Base-by-base conservation (phyloP, 1,140 invertebrate species). In the Drosophila bocqueti region DNA sequence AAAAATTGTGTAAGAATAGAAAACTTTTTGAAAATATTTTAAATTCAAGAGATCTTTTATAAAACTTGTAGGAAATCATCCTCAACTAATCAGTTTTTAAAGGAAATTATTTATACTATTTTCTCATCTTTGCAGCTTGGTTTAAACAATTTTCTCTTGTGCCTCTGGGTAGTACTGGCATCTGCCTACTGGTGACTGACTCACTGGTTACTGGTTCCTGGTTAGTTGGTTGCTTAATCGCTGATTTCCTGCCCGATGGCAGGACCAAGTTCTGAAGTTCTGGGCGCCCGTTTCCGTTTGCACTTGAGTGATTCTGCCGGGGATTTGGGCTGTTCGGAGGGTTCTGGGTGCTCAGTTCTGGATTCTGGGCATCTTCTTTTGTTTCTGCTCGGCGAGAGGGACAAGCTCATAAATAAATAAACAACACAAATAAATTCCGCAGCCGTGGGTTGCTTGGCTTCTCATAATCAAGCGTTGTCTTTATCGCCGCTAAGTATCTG, bases 351-450 rank as follows among this genome's bases (percentile, higher is more conserved):
- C 61, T 54, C 62, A 38, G 43, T 38, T 63, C 24, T 49, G 31
- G 18, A 13, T 34, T n/a, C 43, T 34, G 59, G 34, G 16, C 10
- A 13, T 26, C 57, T 34, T 83, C 61, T 49, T 79, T 90, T 90
- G 81, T 90, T 85, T 89, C 81, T 81, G 84, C 66, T 76, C 68
- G 76, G 46, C 29, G 38, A 50, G 47, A 66, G 58, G 66, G 81
- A 89, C 85, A 89, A 82, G 79, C 85, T 90, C 85, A 89, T 89
- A 89, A 89, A 89, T 89, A 89, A 89, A 90, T 90, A 79, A 76
- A 85, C 71, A 77, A 76, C 76, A 82, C 86, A 89, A 89, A 89
- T 89, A 89, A 89, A 89, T 89, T 89, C 85, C 79, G 55, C 50
- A 59, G 50, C 75, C 85, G 63, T 77, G 78, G 78, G 67, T 62